These are phyloP conservation scores for Nesidiocoris tenuis DNA, from an alignment of 2,888 invertebrate genomes.

Conservation along the genomic window DNA sequence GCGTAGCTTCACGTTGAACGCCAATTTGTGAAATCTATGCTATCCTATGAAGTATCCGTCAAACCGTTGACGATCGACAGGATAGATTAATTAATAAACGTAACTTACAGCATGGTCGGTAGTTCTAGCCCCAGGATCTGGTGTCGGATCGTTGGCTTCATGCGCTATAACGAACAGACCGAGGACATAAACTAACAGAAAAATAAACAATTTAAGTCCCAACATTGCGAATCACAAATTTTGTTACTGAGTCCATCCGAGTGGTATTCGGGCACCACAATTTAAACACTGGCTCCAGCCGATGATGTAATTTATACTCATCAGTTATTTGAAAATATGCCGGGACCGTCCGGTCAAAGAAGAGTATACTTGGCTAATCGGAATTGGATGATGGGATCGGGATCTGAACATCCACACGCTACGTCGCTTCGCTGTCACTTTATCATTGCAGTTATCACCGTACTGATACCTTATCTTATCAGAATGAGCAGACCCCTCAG, in stretches of 20 bases:
- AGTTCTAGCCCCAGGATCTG: not conserved
- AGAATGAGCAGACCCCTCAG: no score
- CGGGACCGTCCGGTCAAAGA: slow-evolving; percentile 2
- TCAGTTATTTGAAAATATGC: slow-evolving; percentile 18
- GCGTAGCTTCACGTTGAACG: no score
- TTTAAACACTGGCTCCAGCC: not conserved
- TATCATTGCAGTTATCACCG: no score
- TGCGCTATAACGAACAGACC: not conserved
- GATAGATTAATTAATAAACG: no score
- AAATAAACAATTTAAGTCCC: slow-evolving; percentile 35
- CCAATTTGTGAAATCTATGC: no score
- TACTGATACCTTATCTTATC: no score
- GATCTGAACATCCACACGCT: slow-evolving; percentile 29
- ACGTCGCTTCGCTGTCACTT: slow-evolving; percentile 31
- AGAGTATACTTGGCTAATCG: slow-evolving; percentile 18
- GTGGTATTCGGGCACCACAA: not conserved
- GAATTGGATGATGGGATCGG: slow-evolving; percentile 41
- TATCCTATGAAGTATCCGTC: no score
- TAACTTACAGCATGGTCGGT: slow-evolving; percentile 19
- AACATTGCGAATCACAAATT: slow-evolving; percentile 8
- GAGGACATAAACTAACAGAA: slow-evolving; percentile 30
- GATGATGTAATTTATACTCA: not conserved
- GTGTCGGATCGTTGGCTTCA: not conserved
- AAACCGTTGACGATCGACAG: no score
- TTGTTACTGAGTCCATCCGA: slow-evolving; percentile 11